Evolutionary conservation across 1,140 invertebrate genomes (phyloP).

Genomic region (Heliconius hewitsoni): DNA sequence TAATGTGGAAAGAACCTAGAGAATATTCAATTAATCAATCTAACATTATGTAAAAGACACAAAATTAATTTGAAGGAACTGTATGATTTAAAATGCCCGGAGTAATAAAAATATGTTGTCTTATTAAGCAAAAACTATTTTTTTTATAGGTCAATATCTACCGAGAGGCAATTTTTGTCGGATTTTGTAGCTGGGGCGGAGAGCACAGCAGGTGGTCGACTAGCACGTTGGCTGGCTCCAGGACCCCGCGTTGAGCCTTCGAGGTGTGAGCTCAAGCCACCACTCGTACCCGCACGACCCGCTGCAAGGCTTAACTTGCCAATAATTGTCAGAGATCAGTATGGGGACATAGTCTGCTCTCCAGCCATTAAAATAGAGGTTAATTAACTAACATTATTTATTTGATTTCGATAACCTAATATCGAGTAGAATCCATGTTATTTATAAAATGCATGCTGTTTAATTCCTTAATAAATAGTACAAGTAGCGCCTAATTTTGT

Average conservation of each 20-base stretch:
- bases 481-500: neutral
- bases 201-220: slow-evolving; percentile 93
- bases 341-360: slow-evolving; percentile 92
- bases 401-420: neutral
- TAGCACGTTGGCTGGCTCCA: slow-evolving; percentile 97
- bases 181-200: slow-evolving; percentile 94
- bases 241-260: slow-evolving; percentile 94
- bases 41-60: too few relatives aligned
- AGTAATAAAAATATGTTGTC: too few relatives aligned
- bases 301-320: slow-evolving; percentile 91
- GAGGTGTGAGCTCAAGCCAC: slow-evolving; percentile 91
- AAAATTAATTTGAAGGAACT: too few relatives aligned
- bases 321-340: slow-evolving; percentile 95
- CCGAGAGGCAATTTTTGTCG: slow-evolving; percentile 95
- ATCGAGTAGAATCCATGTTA: neutral
- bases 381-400: neutral
- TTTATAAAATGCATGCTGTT: neutral
- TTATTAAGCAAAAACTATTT: neutral
- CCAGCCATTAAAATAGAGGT: slow-evolving; percentile 93
- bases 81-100: too few relatives aligned
- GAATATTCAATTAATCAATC: too few relatives aligned
- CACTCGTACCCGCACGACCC: slow-evolving; percentile 88
- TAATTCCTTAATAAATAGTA: neutral
- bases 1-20: too few relatives aligned
- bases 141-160: slow-evolving; percentile 79